Conservation (phyloP, 2,888 invertebrate species). For the Caenorhabditis doughertyi region DNA sequence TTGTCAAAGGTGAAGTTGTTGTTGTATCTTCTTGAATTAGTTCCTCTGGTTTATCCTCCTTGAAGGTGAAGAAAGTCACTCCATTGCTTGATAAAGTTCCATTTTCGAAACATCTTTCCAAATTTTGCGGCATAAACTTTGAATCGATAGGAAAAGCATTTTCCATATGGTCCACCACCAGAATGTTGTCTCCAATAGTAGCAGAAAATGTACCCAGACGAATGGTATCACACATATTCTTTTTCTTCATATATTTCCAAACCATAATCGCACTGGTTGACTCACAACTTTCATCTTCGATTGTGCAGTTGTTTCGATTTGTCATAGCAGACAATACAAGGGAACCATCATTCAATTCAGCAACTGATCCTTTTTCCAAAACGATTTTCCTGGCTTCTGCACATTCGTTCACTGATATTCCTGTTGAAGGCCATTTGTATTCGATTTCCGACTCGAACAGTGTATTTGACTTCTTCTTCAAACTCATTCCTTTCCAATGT, state of each 20-base stretch:
- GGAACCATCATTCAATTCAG: not conserved
- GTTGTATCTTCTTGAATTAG: not conserved
- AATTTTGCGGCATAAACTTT: not conserved
- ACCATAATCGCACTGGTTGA: not conserved
- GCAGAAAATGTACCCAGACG: not conserved
- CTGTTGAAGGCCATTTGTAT: not conserved
- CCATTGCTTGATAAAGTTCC: slow-evolving; percentile 1
- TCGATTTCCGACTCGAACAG: not conserved
- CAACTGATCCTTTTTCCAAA: not conserved
- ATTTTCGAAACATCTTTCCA: not conserved
- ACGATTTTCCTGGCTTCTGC: not conserved
- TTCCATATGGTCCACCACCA: not conserved
- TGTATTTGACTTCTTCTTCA: not conserved
- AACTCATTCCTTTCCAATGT: not conserved
- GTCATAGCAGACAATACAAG: not conserved
- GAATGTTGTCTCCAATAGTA: slow-evolving; percentile 13
- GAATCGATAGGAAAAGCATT: slow-evolving; percentile 3
- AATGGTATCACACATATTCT: not conserved
- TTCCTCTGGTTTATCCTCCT: not conserved
- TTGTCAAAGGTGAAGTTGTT: too few relatives aligned
- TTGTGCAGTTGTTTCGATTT: not conserved
- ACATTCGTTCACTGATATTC: not conserved
- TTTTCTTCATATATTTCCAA: not conserved
- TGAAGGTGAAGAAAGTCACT: not conserved
- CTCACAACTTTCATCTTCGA: slow-evolving; percentile 1